Conservation (phyloP, 1,140 invertebrate species). For the Bombus superbus region DNA sequence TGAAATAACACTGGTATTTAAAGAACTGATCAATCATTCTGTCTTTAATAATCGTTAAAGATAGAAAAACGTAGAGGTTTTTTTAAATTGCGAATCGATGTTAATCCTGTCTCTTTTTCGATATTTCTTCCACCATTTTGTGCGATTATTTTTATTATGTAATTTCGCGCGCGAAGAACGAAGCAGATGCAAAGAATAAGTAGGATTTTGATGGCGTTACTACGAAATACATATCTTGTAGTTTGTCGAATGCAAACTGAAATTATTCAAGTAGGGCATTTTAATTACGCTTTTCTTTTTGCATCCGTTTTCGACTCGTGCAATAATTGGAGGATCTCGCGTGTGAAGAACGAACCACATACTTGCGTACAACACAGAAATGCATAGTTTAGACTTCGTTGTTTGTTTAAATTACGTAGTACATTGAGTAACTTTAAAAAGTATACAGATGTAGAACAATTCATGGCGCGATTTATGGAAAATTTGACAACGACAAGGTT, state of each 20-base stretch:
- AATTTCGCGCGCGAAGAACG: no score
- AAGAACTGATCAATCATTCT: no score
- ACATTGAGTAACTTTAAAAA: no score
- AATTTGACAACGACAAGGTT: not conserved
- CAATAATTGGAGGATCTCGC: slow-evolving; percentile 3
- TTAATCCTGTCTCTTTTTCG: not conserved
- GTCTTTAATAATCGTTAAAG: no score
- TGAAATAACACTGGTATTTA: no score
- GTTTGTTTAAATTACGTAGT: no score
- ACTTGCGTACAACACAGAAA: not conserved
- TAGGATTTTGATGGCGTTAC: not conserved
- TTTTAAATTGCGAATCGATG: not conserved
- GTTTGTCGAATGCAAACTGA: not conserved
- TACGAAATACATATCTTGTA: not conserved
- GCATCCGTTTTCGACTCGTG: not conserved
- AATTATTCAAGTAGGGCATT: slow-evolving; percentile 1
- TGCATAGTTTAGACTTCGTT: not conserved
- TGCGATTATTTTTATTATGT: not conserved
- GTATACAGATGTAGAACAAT: not conserved
- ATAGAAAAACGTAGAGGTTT: no score
- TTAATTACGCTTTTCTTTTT: not conserved
- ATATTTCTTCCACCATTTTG: not conserved
- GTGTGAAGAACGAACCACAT: not conserved
- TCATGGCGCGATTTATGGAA: not conserved
- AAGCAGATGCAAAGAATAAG: not conserved